Base-by-base conservation (phyloP, 2,888 invertebrate species). In the Clistopyga incitator region DNA sequence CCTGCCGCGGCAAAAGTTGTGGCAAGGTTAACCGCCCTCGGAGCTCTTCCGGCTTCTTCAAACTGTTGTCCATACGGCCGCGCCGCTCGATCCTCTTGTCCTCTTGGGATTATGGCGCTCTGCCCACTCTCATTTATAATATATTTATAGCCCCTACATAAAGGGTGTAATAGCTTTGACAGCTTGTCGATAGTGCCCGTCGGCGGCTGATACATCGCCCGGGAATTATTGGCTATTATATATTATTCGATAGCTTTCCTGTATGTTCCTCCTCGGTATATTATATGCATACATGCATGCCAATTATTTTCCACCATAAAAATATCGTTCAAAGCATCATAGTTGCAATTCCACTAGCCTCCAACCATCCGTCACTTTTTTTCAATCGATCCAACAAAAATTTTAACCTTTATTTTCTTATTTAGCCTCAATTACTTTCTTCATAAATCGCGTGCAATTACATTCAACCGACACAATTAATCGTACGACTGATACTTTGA, bases 181-280 rank as follows among this genome's bases (percentile, higher is more conserved):
- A 88, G 87, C 76, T 88, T 88, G 88, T 87, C 89, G 89, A 89
- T 89, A 87, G 81, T 85, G 85, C 86, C 84, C 84, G 84, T 84
- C 86, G 84, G 84, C 82, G 83, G 84, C 84, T 88, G 88, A 89
- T 88, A 87, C 89, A 87, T 89, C 81, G 89, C 85, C 64, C 71
- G 70, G 67, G 86, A 86, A 88, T 89, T 88, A 88, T 89, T 88
- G 87, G 84, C 84, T 81, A 85, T 89, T 86, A 88, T 86, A 85
- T 88, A 85, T 87, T 86, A 87, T 87, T 84, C 86, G 47, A 25
- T 34, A n/a, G 56, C 2, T 68, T 45, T 25, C n/a, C 23, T 52
- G 20, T 76, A 54, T 15, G 20, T 75, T 34, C 18, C 3, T 47
- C 13, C n/a, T n/a, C n/a, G 6, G 54, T 70, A 56, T 38, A 50